Evolutionary conservation across 2,113 vertebrate species (phyloP), one percentile per base, ranked within the genome.

Genomic region (Gobio gobio): DNA sequence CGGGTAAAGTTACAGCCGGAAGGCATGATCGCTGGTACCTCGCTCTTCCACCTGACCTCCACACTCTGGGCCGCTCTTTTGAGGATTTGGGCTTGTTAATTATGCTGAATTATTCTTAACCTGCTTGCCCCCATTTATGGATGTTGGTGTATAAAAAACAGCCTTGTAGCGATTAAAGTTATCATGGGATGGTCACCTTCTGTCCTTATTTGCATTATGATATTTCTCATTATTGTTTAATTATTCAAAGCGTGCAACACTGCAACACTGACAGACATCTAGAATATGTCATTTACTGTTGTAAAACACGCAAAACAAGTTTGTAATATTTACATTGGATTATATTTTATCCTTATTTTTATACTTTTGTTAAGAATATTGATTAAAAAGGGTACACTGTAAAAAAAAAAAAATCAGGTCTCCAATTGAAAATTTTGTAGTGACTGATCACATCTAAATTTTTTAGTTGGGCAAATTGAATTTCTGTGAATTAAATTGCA

Each of bases 81-180:
- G 20, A 82, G 63, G 29, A 56, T 70, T 40, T 78, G 56, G 66
- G 24, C 18, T 51, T 33, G n/a, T 29, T 68, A 82, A 82, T 82
- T 54, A 82, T 68, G 26, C 16, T 70, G 9, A 24, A 72, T 82
- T 56, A 51, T 82, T 54, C 80, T 72, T 43, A 82, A 56, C 61
- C 47, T 14, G 26, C 22, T 29, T 66, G 13, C 58, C 64, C 56
- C 51, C 66, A 47, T 45, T 54, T 68, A 82, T 51, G 43, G 18
- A 33, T 49, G 45, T 24, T 20, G 45, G 1, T 66, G 24, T 66
- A 47, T 9, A 13, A 43, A 49, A 66, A 33, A 26, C 4, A 47
- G 8, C 58, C 40, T 80, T 64, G 36, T 64, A 16, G 78, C 13
- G 2, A 68, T n/a, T 47, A 5, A 26, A 68, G 43, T 22, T 66